Conservation (phyloP, 2,888 invertebrate species). For the Achlya flavicornis region DNA sequence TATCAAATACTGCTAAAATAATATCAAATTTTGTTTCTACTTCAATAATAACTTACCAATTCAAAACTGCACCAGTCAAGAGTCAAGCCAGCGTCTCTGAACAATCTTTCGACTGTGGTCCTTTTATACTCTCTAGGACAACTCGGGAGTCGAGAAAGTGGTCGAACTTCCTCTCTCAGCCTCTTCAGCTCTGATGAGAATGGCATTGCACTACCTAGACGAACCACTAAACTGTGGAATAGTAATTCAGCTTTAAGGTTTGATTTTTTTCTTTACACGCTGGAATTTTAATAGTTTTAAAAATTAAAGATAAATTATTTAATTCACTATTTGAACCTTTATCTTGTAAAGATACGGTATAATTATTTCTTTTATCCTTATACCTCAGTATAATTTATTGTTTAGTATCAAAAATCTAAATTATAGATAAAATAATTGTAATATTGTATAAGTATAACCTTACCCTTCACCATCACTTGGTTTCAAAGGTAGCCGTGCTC, state of each 20-base stretch:
- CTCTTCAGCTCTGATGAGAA: conserved; percentile 88
- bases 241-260: not conserved
- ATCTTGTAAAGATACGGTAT: no score
- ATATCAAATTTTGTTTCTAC: not conserved
- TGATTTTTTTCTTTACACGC: not conserved
- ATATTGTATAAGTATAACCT: conserved; percentile 16
- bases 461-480: conserved; percentile 95
- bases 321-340: no score
- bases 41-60: conserved; percentile 81
- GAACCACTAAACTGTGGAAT: conserved; percentile 87
- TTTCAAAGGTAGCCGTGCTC: conserved; percentile 91
- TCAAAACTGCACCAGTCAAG: conserved; percentile 96
- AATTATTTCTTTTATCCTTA: no score
- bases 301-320: no score
- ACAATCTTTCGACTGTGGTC: conserved; percentile 92
- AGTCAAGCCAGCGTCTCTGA: conserved; percentile 90
- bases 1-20: not conserved
- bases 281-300: no score
- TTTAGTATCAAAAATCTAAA: no score
- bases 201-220: conserved; percentile 89
- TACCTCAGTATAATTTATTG: no score
- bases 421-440: no score
- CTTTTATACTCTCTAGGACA: conserved; percentile 93
- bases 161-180: conserved; percentile 91
- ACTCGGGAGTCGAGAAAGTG: conserved; percentile 89